Conservation (phyloP, 2,113 vertebrate species). For the Semnornis frantzii region DNA sequence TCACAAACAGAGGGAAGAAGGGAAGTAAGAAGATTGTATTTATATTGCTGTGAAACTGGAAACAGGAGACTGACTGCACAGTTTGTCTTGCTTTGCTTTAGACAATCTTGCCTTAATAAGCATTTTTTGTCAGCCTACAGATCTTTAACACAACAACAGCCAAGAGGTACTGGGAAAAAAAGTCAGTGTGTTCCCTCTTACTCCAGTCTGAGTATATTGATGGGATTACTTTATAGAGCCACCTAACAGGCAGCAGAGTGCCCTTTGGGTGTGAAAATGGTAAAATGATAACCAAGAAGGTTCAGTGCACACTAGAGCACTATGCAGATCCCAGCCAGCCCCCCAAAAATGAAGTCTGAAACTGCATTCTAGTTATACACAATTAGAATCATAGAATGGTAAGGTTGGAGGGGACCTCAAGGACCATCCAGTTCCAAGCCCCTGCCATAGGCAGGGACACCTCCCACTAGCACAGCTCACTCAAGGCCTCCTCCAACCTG, state of each 20-base stretch:
- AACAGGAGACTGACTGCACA: background rate
- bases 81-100: background rate
- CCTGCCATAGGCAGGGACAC: too few species aligned
- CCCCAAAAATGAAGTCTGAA: background rate
- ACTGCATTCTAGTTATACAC: background rate
- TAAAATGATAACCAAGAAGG: background rate
- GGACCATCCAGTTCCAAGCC: too few species aligned
- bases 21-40: background rate
- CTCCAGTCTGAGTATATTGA: background rate
- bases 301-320: background rate
- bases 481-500: too few species aligned
- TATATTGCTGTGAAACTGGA: background rate
- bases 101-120: conserved; percentile 11
- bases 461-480: too few species aligned
- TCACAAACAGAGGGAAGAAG: background rate
- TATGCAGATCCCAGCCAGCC: background rate
- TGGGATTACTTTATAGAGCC: background rate
- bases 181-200: background rate
- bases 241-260: background rate
- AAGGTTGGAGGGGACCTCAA: too few species aligned
- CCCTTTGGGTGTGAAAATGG: background rate
- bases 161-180: background rate
- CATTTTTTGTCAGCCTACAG: background rate
- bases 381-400: background rate
- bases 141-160: conserved; percentile 10